Evolutionary conservation across 2,797 vertebrate species (phyloP).

Genomic region (Falco berigora): DNA sequence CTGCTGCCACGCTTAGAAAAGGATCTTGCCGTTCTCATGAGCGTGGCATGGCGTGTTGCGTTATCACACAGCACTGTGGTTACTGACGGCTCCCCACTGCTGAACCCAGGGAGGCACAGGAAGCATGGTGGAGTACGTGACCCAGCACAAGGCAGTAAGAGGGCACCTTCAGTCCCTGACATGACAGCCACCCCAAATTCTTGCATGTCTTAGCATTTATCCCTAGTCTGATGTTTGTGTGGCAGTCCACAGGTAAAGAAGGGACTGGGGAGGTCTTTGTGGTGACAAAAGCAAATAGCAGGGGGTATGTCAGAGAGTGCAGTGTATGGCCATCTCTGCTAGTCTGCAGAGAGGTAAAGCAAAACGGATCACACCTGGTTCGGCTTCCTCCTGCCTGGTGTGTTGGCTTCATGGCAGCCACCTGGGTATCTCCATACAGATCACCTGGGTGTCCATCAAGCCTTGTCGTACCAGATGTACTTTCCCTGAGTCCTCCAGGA

Average conservation of each 20-base stretch:
- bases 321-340: rapidly evolving
- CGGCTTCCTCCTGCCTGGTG: not conserved
- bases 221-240: not conserved
- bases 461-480: not conserved
- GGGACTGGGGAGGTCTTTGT: not conserved
- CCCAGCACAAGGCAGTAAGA: not conserved
- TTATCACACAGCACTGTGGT: not conserved
- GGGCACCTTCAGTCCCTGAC: not conserved
- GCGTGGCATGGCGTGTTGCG: rapidly evolving
- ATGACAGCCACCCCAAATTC: not conserved
- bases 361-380: not conserved
- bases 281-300: not conserved
- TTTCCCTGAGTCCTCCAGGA: not conserved
- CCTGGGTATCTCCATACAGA: not conserved
- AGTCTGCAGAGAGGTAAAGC: too few relatives aligned
- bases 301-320: not conserved
- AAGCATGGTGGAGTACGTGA: not conserved
- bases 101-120: not conserved
- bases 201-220: not conserved
- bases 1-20: not conserved
- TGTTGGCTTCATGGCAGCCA: not conserved
- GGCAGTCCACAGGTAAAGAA: not conserved
- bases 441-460: rapidly evolving
- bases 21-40: not conserved
- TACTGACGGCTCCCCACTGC: not conserved